Conservation (phyloP, 2,113 vertebrate species). For the Anolis sagrei region DNA sequence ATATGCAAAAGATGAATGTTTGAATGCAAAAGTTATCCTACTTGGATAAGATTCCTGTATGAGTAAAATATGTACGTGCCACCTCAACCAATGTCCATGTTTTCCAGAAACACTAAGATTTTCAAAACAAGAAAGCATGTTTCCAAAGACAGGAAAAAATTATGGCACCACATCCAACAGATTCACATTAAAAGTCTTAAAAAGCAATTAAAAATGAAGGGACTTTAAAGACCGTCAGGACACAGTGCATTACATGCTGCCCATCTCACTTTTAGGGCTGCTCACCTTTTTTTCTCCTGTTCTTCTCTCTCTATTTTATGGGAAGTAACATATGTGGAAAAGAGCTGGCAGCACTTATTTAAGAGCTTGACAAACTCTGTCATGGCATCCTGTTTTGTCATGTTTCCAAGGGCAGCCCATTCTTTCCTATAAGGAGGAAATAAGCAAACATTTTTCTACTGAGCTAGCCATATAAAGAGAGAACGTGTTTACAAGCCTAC, state of each 20-base stretch:
- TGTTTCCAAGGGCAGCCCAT: constrained; percentile 92
- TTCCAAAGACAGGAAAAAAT: neutral
- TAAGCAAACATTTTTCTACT: constrained; percentile 28
- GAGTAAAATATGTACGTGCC: neutral
- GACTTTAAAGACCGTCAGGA: neutral
- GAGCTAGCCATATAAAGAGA: constrained; percentile 35
- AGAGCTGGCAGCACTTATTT: constrained; percentile 93
- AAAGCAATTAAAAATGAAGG: neutral
- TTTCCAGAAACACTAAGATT: neutral
- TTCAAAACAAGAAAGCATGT: neutral
- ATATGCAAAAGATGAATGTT: neutral
- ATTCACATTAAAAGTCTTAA: neutral
- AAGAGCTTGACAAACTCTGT: constrained; percentile 93
- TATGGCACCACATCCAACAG: neutral
- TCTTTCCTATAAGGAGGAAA: constrained; percentile 84
- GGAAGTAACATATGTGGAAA: constrained; percentile 92
- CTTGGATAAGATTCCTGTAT: neutral
- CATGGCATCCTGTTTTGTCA: constrained; percentile 94
- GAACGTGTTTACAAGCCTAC: neutral
- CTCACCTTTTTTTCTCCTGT: constrained; percentile 94
- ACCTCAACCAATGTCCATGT: neutral
- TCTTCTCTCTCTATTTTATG: constrained; percentile 98
- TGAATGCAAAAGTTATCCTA: neutral
- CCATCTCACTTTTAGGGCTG: constrained; percentile 7
- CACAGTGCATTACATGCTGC: neutral